phyloP scores from a whole-genome alignment of 2,113 vertebrate genomes.

The Hemiprocne comata region DNA sequence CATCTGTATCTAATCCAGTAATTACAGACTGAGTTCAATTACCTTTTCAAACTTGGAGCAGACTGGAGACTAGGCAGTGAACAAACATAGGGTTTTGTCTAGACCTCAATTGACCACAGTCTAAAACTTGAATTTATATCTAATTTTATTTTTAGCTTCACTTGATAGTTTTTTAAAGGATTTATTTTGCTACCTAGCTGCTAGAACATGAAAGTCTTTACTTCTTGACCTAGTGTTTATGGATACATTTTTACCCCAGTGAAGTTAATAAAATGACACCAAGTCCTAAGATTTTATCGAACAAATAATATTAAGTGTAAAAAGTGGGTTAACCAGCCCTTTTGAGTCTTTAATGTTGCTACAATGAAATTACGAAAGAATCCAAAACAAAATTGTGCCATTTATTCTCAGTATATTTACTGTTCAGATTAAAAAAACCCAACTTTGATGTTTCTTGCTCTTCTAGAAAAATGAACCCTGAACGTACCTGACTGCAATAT shows the following conservation, averaged over 20 bases:
- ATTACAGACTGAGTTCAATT: constrained; percentile 89
- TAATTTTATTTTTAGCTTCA: constrained; percentile 77
- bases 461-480: background rate
- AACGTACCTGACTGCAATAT: background rate
- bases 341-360: background rate
- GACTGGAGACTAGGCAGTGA: constrained; percentile 86
- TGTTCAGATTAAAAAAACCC: background rate
- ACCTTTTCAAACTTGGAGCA: constrained; percentile 87
- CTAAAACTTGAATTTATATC: constrained; percentile 86
- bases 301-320: background rate
- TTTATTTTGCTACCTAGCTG: constrained; percentile 69
- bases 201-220: constrained; percentile 14
- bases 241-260: background rate
- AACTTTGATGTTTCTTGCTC: background rate
- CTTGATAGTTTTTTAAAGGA: constrained; percentile 74
- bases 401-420: background rate
- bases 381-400: background rate
- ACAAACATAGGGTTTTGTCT: constrained; percentile 86
- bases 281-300: background rate
- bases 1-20: constrained; percentile 92
- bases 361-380: background rate
- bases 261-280: background rate
- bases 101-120: constrained; percentile 89
- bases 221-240: background rate
- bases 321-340: background rate